Conservation (phyloP, 2,888 invertebrate species). For the Oasisia sp. region DNA sequence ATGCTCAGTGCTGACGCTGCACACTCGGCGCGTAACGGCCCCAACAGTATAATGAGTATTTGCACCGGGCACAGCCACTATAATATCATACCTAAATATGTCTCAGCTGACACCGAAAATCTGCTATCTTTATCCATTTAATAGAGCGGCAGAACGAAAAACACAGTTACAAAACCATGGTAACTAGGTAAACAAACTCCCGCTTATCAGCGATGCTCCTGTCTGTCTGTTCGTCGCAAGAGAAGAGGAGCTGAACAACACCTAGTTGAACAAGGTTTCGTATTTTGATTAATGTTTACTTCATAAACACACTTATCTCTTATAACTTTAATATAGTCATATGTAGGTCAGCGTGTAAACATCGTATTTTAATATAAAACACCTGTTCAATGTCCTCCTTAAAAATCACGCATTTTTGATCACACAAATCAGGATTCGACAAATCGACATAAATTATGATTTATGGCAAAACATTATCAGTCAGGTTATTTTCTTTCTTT, state of each 20-base stretch:
- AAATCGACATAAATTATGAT: too few species aligned
- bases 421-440: too few species aligned
- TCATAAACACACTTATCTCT: too few species aligned
- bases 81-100: constrained; percentile 3
- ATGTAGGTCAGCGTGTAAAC: not conserved
- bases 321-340: too few species aligned
- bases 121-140: constrained; percentile 17
- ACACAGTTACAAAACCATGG: not conserved
- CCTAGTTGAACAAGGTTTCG: not conserved
- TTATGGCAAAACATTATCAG: too few species aligned
- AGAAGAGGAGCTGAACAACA: constrained; percentile 1
- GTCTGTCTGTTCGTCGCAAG: constrained; percentile 4
- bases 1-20: too few species aligned
- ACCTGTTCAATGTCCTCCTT: not conserved
- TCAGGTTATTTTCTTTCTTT: not conserved
- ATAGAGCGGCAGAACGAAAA: not conserved
- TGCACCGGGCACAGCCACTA: not conserved
- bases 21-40: too few species aligned
- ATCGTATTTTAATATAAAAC: not conserved
- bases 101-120: not conserved
- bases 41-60: not conserved
- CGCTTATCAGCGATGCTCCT: not conserved
- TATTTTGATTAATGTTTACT: not conserved
- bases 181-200: not conserved
- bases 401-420: not conserved